A percentile compares a stretch with the other conserved stretches of the same genome.
Evolutionary conservation across 2,797 vertebrate species (phyloP).

Genomic region (Rhincodon typus): DNA sequence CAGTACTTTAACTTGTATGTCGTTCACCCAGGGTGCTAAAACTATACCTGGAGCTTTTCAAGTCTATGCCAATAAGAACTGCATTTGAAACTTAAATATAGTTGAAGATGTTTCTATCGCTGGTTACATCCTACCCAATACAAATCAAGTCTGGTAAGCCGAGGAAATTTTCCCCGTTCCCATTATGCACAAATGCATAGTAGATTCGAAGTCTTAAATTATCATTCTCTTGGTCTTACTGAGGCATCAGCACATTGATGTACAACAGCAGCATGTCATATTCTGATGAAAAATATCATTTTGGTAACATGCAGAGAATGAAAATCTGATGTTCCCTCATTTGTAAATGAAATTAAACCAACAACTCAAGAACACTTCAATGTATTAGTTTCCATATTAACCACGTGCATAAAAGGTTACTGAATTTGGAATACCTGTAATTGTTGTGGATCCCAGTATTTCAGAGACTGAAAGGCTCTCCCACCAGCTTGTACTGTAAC

Average conservation of each 20-base stretch:
- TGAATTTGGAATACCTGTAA: constrained; percentile 40
- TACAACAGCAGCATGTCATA: neutral
- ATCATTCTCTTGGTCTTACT: neutral
- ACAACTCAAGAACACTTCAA: neutral
- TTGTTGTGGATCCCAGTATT: constrained; percentile 44
- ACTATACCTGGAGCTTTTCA: neutral
- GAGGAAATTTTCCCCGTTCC: neutral
- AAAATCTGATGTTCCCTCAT: neutral
- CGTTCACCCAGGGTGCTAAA: neutral
- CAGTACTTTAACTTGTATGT: neutral
- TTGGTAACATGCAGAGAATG: neutral
- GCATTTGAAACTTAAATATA: neutral
- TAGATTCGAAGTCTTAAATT: neutral
- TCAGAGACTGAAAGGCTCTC: constrained; percentile 40
- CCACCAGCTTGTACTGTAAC: constrained; percentile 42
- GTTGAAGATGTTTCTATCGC: neutral
- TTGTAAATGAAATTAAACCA: neutral
- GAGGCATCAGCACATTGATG: neutral
- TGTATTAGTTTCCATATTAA: neutral
- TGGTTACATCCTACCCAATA: neutral
- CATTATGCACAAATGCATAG: neutral
- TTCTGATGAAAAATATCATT: neutral
- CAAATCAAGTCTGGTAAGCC: neutral
- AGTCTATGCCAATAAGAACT: neutral
- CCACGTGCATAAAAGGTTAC: neutral